Evolutionary conservation across 2,797 vertebrate species (phyloP).

Genomic region (Tapera naevia): DNA sequence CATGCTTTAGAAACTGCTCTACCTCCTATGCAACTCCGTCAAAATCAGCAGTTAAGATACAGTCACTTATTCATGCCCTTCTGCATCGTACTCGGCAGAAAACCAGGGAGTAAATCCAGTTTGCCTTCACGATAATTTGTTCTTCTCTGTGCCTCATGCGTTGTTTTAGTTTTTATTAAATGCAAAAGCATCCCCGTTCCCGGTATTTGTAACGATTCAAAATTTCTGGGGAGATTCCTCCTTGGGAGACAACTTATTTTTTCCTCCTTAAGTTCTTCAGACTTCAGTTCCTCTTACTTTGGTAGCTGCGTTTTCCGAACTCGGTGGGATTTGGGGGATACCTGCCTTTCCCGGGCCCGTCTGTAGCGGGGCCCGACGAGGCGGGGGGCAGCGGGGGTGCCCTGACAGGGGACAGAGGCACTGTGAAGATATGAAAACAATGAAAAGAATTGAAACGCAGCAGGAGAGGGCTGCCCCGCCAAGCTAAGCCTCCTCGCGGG

Average conservation of each 20-base stretch:
- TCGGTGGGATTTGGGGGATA: not conserved
- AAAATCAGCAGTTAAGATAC: not conserved
- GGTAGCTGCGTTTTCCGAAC: not conserved
- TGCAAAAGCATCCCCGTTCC: not conserved
- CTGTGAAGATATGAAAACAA: not conserved
- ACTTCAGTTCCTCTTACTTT: not conserved
- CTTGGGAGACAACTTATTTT: not conserved
- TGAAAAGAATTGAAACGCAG: not conserved
- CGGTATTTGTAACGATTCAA: not conserved
- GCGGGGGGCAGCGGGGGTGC: too few relatives aligned
- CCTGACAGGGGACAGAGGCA: too few relatives aligned
- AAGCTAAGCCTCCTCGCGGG: not conserved
- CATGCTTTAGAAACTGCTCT: not conserved
- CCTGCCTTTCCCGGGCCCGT: not conserved
- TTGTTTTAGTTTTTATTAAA: not conserved
- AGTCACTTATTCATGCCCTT: not conserved
- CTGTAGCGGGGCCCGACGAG: not conserved
- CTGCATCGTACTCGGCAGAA: fast-evolving
- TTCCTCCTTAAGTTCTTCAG: not conserved
- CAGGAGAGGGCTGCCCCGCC: not conserved
- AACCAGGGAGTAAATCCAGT: not conserved
- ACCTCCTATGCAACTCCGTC: not conserved
- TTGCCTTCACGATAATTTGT: not conserved
- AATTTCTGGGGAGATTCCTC: not conserved
- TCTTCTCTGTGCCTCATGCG: not conserved